phyloP scores from a whole-genome alignment of 2,888 invertebrate genomes.

The Dryococelus australis region DNA sequence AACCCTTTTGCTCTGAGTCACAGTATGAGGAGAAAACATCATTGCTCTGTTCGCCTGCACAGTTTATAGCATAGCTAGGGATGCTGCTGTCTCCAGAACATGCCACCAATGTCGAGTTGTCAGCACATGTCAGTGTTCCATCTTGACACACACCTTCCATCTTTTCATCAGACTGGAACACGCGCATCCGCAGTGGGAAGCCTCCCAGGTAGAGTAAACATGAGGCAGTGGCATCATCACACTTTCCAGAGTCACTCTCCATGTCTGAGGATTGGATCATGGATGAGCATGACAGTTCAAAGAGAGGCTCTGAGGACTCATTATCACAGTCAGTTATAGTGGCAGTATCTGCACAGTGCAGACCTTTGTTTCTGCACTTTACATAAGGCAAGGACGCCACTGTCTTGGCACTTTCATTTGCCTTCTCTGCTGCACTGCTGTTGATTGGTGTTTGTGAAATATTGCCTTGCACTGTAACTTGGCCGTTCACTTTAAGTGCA shows the following conservation, averaged over 20 bases:
- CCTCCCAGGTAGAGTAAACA: not conserved
- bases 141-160: not conserved
- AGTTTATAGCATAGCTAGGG: not conserved
- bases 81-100: constrained; percentile 16
- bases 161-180: not conserved
- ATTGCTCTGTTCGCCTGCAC: not conserved
- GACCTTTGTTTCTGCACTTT: not conserved
- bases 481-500: not conserved
- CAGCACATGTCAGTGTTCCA: not conserved
- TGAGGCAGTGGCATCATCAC: not conserved
- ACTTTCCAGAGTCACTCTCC: not conserved
- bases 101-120: not conserved
- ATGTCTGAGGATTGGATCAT: not conserved
- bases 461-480: not conserved
- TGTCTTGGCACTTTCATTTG: not conserved
- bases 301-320: not conserved
- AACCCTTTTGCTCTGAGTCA: not conserved
- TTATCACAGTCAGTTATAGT: not conserved
- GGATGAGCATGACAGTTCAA: not conserved
- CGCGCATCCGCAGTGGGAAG: not conserved
- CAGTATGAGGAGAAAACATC: not conserved
- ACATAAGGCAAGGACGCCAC: not conserved
- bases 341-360: constrained; percentile 8
- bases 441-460: not conserved
- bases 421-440: not conserved